Base-by-base conservation (phyloP, 2,113 vertebrate genomes). In the Capreolus pygargus region DNA sequence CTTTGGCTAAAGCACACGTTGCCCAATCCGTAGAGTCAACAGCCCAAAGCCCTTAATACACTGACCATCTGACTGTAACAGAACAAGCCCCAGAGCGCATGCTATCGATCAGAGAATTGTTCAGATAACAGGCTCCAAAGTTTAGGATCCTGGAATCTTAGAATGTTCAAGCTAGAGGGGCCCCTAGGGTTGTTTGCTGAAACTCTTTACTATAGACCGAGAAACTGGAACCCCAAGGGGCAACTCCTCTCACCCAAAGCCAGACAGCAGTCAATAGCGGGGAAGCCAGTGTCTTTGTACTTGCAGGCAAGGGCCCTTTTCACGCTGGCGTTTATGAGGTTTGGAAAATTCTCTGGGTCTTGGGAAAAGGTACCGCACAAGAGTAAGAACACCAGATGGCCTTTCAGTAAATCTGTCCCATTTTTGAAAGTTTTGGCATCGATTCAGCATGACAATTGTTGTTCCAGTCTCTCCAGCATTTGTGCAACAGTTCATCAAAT, bases 21-120 rank as follows among this genome's bases (percentile, higher is more conserved):
- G 97, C 97, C 98, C 98, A 97, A 98, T 98, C 98, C 93, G 60
- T 97, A 21, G 57, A 97, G 97, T 96, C 98, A 98, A 98, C 98
- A 97, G 86, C 86, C 93, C 82, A 86, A 82, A 97, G 85, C 90
- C 67, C 82, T 93, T 33, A 12, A 91, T 93, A 87, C 25, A 92
- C 52, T 88, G 97, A 52, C 96, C 95, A 85, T 98, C 95, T 96
- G 87, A 83, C 55, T 88, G 96, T 52, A 86, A 85, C 86, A 50
- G 23, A 93, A 6, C 19, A 14, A 79, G 79, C 23, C 74, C 14
- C 39, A 64, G 57, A 33, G 67, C 93, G 82, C 97, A 61, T 92
- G 95, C 85, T 97, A 86, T 70, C 45, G 23, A 95, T 84, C 93
- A 85, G 96, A 79, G 95, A 95, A 61, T 39, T 8, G 94, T 90